Evolutionary conservation across 2,797 vertebrate genomes (phyloP).

Genomic region (Pipistrellus kuhlii): DNA sequence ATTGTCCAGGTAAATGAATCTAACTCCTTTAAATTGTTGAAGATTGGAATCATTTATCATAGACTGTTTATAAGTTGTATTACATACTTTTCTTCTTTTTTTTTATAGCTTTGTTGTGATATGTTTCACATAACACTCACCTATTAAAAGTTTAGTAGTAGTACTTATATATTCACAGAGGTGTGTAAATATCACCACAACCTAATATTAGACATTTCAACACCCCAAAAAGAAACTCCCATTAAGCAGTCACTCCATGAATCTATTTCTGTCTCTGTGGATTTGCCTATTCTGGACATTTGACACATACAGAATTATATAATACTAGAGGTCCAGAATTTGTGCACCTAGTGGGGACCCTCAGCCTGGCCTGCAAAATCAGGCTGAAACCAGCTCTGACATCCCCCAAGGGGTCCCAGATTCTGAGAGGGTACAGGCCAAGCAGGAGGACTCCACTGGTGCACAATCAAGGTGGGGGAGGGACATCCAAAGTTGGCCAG

Average conservation of each 20-base stretch:
- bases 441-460: too few species aligned
- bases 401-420: too few species aligned
- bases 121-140: not conserved
- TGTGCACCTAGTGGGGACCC: too few species aligned
- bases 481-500: too few species aligned
- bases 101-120: not conserved
- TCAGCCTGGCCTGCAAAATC: too few species aligned
- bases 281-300: not conserved
- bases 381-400: too few species aligned
- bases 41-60: not conserved
- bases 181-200: not conserved
- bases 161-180: not conserved
- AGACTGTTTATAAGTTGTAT: not conserved
- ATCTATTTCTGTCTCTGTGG: not conserved
- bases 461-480: too few species aligned
- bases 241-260: not conserved
- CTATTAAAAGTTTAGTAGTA: not conserved
- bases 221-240: not conserved
- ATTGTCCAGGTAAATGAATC: not conserved
- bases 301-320: not conserved
- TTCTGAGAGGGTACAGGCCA: too few species aligned
- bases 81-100: not conserved
- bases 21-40: not conserved
- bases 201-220: conserved; percentile 1
- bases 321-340: too few species aligned